These are phyloP conservation scores for Nomada ferruginata DNA, from an alignment of 2,888 invertebrate species.

Conservation along the genomic window DNA sequence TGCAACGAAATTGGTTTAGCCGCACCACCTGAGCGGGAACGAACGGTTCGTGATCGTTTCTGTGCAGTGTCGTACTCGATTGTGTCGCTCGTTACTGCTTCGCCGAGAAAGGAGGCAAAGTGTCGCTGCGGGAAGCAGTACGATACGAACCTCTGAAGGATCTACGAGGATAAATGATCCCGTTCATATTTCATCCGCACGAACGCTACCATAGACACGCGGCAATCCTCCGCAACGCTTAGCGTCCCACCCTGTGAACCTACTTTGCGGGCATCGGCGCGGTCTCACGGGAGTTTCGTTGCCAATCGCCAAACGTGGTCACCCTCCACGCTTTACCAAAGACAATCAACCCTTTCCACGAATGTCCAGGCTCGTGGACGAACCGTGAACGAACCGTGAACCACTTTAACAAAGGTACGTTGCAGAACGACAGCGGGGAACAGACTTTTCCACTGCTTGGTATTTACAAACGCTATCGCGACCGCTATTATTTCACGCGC, in stretches of 20 bases:
- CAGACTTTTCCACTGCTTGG: too few species aligned
- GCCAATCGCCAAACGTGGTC: constrained; percentile 7
- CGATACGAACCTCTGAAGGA: background rate
- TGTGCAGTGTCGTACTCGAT: constrained; percentile 34
- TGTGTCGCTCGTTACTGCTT: background rate
- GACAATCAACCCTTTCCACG: background rate
- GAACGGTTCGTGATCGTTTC: background rate
- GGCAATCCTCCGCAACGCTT: background rate
- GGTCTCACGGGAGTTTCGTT: background rate
- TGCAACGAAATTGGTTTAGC: background rate
- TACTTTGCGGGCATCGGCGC: constrained; percentile 1
- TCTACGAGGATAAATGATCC: constrained; percentile 1
- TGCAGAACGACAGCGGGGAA: too few species aligned
- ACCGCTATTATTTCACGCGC: too few species aligned
- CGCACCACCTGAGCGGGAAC: background rate
- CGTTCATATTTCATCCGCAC: constrained; percentile 1
- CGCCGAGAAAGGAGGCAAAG: background rate
- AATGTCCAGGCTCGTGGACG: background rate
- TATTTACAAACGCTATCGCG: too few species aligned
- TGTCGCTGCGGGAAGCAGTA: constrained; percentile 22
- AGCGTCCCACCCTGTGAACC: background rate
- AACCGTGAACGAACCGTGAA: background rate
- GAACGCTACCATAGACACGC: background rate
- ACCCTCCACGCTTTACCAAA: background rate
- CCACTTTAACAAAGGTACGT: constrained; percentile 8